Conservation (phyloP, 2,113 vertebrate genomes). For the Progne subis region DNA sequence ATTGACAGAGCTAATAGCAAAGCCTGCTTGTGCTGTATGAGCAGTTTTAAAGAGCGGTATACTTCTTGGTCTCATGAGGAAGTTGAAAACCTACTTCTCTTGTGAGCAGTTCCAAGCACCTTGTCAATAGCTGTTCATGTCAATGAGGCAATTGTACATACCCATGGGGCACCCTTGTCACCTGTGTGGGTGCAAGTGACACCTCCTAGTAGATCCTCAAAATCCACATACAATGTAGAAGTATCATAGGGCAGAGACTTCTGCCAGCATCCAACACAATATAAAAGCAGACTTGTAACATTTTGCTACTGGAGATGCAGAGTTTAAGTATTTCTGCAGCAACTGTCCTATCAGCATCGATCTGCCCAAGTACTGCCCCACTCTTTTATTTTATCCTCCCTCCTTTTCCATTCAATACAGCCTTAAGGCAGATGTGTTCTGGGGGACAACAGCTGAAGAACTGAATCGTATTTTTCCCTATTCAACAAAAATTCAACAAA, state of each 20-base stretch:
- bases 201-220: not conserved
- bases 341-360: not conserved
- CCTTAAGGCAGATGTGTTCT: not conserved
- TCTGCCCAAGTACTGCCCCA: not conserved
- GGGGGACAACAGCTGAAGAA: not conserved
- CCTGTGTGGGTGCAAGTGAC: not conserved
- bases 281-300: not conserved
- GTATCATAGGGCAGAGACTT: not conserved
- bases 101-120: not conserved
- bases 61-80: not conserved
- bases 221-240: not conserved
- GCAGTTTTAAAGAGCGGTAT: not conserved
- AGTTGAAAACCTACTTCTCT: not conserved
- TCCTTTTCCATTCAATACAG: not conserved
- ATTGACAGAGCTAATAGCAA: slow-evolving; percentile 18
- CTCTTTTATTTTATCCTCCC: not conserved
- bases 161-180: not conserved
- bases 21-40: not conserved
- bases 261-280: not conserved
- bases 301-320: not conserved
- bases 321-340: not conserved
- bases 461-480: not conserved
- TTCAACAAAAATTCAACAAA: not conserved
- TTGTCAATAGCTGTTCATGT: not conserved
- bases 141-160: not conserved